These are phyloP conservation scores for Phalanger gymnotis DNA, from an alignment of 2,797 vertebrate genomes.

Conservation along the genomic window DNA sequence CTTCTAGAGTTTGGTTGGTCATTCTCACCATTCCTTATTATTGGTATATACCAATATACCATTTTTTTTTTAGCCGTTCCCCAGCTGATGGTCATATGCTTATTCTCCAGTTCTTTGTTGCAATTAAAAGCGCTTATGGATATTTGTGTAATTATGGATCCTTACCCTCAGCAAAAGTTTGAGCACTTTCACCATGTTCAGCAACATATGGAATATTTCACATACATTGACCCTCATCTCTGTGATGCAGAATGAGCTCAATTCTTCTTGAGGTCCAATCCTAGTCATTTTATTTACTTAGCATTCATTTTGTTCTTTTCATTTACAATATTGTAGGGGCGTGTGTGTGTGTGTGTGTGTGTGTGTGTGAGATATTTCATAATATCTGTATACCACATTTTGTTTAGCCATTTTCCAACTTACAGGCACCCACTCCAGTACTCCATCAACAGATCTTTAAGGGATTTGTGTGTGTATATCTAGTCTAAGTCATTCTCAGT, in stretches of 20 bases:
- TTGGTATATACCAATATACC: not conserved
- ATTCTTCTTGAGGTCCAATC: not conserved
- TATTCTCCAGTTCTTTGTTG: not conserved
- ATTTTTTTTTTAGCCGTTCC: not conserved
- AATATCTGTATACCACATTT: not conserved
- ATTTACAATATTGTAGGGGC: not conserved
- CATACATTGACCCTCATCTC: too few species aligned
- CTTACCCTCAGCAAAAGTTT: not conserved
- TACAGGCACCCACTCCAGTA: not conserved
- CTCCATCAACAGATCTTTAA: not conserved
- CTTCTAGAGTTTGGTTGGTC: not conserved
- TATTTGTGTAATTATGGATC: not conserved
- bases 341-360: not conserved
- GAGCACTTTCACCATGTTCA: not conserved
- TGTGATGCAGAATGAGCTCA: not conserved
- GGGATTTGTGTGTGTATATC: not conserved
- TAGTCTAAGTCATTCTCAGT: not conserved
- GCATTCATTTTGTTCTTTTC: not conserved
- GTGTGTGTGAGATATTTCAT: not conserved
- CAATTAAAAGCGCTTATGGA: not conserved
- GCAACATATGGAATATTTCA: not conserved
- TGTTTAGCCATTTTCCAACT: not conserved
- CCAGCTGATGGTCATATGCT: not conserved
- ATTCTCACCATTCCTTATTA: not conserved
- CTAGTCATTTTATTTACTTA: not conserved